Evolutionary conservation across 2,113 vertebrate species (phyloP).

Genomic region (Halichoerus grypus): DNA sequence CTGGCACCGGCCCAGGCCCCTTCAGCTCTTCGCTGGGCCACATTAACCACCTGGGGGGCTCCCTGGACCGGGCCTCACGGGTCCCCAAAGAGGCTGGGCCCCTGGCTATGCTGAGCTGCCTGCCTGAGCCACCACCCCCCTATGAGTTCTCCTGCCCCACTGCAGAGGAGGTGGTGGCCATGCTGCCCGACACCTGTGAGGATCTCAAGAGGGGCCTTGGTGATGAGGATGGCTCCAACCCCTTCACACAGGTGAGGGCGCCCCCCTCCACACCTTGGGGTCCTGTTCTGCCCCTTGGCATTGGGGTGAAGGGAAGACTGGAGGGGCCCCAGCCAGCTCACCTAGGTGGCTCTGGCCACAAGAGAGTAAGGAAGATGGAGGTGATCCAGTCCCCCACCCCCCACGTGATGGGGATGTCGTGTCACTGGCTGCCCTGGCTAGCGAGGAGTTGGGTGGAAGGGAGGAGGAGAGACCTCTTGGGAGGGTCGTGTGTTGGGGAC

Average conservation of each 20-base stretch:
- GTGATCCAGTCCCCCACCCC: rapidly evolving
- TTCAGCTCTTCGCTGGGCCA: conserved; percentile 98
- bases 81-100: conserved; percentile 88
- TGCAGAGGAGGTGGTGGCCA: conserved; percentile 93
- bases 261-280: too few relatives aligned
- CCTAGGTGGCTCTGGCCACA: not conserved
- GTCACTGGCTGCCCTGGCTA: not conserved
- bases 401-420: not conserved
- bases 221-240: conserved; percentile 90
- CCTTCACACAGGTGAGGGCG: conserved; percentile 93
- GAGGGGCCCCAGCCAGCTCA: not conserved
- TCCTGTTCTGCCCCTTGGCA: not conserved
- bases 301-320: not conserved
- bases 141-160: conserved; percentile 95
- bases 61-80: conserved; percentile 91
- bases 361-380: not conserved
- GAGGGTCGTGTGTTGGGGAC: not conserved
- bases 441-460: not conserved
- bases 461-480: not conserved
- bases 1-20: conserved; percentile 91
- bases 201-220: conserved; percentile 95
- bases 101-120: conserved; percentile 90
- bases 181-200: conserved; percentile 91
- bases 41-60: conserved; percentile 96
- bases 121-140: conserved; percentile 93